Evolutionary conservation across 2,797 vertebrate species (phyloP), one percentile per base, ranked within the genome.

Genomic region (Coilia nasus): DNA sequence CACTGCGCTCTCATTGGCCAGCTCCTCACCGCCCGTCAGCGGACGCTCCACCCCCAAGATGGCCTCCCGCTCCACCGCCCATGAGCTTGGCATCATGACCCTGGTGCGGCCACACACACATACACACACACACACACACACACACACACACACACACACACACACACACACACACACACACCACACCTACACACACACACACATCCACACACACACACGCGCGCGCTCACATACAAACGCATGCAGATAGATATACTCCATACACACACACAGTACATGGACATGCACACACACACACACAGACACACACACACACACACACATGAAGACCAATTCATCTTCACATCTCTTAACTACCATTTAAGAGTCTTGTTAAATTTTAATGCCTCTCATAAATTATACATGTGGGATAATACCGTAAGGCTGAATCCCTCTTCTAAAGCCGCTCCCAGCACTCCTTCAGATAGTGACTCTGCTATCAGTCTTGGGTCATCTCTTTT

Each of bases 21-120:
- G 97, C 6, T 97, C 96, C 92, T 91, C 97, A 87, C 97, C 97
- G 0, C 97, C 97, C 0, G 94, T 95, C 91, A 97, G 97, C 0
- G 97, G 97, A 83, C 97, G 96, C 90, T 97, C 97, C 86, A 97
- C 97, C 0, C 97, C 97, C 0, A 98, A 98, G 87, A 96, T 97
- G 46, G 94, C 96, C 57, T 96, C 96, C 19, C 97, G 97, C 92
- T 97, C 97, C 0, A 87, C 97, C 0, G 96, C 97, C 28, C 98
- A 98, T 92, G 97, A 98, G 91, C 96, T 98, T 71, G 97, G 98
- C 92, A 97, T 98, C 88, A 98, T 98, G 97, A 98, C 98, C 47
- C 90, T 99, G 97, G 98, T 99, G 44, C 17, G 19, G 0, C 17
- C 28, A 71, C 31, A 67, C 64, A 64, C 23, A 64, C 60, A 64